Base-by-base conservation (phyloP, 2,113 vertebrate genomes). In the Dissostichus mawsoni region DNA sequence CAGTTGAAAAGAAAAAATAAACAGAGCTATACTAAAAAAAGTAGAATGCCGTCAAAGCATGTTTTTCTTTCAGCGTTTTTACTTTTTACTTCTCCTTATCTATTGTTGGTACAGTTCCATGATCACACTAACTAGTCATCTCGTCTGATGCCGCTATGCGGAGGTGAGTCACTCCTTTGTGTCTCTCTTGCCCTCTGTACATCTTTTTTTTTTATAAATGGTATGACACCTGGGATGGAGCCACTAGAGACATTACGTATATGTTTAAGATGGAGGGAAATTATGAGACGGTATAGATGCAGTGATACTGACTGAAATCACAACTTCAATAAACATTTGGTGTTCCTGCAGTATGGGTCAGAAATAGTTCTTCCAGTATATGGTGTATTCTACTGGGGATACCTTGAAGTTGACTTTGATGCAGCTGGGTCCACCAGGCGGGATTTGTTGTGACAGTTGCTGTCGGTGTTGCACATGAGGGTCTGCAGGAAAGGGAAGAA, bases 401-500 rank as follows among this genome's bases (percentile, higher is more conserved):
- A 93, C 92, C 90, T 84, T 36, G 11, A 0, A 12, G 25, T 2
- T 6, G 80, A 41, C 16, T 29, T 87, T 20, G 84, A 78, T 36
- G 57, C 8, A 9, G 44, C 1, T 20, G 78, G 20, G 45, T 80
- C 87, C 4, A 84, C 83, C 2, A 92, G 72, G 8, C 92, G 95
- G 0, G 97, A 96, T 0, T 78, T 95, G 87, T 92, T 95, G 82
- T 94, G 94, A 80, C 98, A 99, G 29, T 53, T 86, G 79, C 96
- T 96, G 90, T 99, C 98, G 0, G 95, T 95, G 86, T 96, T 96
- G 74, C 98, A 99, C 84, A 99, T 95, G 41, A 98, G 94, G 0
- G 96, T 98, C 87, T 99, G 97, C 62, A 99, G 94, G 90, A 99
- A 99, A 0, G 98, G 98, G 89, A 98, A 96, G 88, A 99, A 96